Base-by-base conservation (phyloP, 53 echinoderm and acorn worm genomes). In the Echinometra lucunter region DNA sequence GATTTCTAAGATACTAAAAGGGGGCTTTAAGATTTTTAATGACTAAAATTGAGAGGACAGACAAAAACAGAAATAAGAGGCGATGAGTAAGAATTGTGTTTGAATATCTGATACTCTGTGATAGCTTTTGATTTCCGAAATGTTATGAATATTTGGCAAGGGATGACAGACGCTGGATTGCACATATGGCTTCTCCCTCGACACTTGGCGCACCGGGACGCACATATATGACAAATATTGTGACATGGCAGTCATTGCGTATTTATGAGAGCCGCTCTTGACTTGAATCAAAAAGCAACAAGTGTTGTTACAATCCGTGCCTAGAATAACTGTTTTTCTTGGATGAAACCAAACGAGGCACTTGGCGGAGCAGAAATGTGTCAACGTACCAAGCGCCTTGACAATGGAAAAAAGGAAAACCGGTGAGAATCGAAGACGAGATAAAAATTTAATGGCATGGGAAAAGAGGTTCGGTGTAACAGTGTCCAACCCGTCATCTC, bases 391-490 rank as follows among this genome's bases (percentile, higher is more conserved):
- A 53, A 78, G 80, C 80, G 93, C 37, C 49, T 92, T 78, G 80
- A 58, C 30, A 83, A 94, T 82, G 94, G 60, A 94, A 63, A 83
- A 83, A 94, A 44, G 60, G 94, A 83, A 85, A 83, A 82, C 58
- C 94, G 85, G 67, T 83, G 94, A 94, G 94, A 94, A 94, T 94
- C 94, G 94, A 94, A 94, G 94, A 94, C 85, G 94, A 94, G 94
- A 94, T 94, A 94, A 94, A 94, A 94, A 94, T 94, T 94, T 94
- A 94, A 94, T 94, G 94, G 94, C 94, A 94, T 82, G 94, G 94
- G 94, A 94, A 94, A 94, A 94, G 94, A 94, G 94, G 94, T 94
- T 83, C 94, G 94, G 94, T 94, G 94, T 94, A 94, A 94, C 94
- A 94, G 94, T 94, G 94, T 94, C 94, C 94, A 94, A 66, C 57